Conservation (phyloP, 35 echinoderm and acorn worm species). For the Lytechinus pictus region DNA sequence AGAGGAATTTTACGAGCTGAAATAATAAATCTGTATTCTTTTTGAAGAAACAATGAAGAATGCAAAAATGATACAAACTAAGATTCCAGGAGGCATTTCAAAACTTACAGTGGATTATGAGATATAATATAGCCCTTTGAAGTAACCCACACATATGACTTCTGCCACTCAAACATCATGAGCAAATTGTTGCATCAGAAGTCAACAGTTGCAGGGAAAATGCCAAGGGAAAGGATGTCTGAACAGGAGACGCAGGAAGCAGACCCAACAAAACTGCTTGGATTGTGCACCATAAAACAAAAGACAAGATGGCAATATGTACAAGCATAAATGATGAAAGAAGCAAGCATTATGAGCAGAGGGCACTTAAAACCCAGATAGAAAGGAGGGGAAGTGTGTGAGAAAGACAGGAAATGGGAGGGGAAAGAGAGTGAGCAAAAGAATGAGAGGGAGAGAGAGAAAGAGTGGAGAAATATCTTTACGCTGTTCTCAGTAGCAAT, state of each 20-base stretch:
- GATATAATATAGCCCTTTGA: neutral
- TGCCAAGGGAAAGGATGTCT: neutral
- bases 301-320: neutral
- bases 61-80: neutral
- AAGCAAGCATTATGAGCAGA: neutral
- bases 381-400: too few relatives aligned
- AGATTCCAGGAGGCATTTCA: neutral
- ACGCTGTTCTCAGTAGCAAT: constrained; percentile 61
- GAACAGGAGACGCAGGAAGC: neutral
- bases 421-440: neutral
- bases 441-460: neutral
- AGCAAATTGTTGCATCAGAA: neutral
- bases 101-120: neutral
- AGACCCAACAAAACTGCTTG: neutral
- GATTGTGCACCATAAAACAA: neutral
- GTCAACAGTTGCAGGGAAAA: neutral
- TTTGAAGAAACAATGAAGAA: neutral
- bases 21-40: neutral
- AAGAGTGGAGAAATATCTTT: neutral
- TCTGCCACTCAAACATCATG: neutral
- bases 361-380: neutral
- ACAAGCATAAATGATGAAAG: neutral
- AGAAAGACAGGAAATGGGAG: neutral
- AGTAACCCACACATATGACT: neutral
- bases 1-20: neutral